These are phyloP conservation scores for Ctenoplectra terminalis DNA, from an alignment of 1,140 invertebrate genomes.

Conservation along the genomic window DNA sequence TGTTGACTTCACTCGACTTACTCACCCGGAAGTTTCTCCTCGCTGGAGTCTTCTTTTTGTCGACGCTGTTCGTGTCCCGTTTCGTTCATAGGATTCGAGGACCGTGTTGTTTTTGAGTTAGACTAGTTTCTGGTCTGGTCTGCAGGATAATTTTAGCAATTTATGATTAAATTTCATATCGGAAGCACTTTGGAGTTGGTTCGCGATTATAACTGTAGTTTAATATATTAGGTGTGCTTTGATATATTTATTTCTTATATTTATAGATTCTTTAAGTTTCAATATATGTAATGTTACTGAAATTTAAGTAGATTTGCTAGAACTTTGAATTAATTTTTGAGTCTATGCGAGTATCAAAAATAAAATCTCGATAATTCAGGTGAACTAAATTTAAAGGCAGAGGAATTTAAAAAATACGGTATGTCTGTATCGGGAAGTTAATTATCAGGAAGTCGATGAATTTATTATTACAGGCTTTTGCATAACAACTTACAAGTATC, in stretches of 20 bases:
- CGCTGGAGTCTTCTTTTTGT: background rate
- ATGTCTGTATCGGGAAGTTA: background rate
- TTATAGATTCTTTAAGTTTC: no score
- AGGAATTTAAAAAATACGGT: background rate
- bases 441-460: background rate
- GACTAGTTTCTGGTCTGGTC: background rate
- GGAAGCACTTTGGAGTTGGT: background rate
- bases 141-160: background rate
- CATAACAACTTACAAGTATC: background rate
- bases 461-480: background rate
- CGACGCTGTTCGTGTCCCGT: background rate
- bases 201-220: background rate
- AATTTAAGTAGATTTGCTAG: background rate
- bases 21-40: constrained; percentile 25
- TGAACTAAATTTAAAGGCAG: no score
- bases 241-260: no score
- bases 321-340: background rate
- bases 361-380: no score
- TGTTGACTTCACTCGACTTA: constrained; percentile 26
- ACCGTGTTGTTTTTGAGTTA: background rate
- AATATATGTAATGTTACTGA: no score
- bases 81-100: background rate
- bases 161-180: background rate
- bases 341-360: no score
- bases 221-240: no score